Evolutionary conservation across 2,888 invertebrate genomes (phyloP).

Genomic region (Clitarchus hookeri): DNA sequence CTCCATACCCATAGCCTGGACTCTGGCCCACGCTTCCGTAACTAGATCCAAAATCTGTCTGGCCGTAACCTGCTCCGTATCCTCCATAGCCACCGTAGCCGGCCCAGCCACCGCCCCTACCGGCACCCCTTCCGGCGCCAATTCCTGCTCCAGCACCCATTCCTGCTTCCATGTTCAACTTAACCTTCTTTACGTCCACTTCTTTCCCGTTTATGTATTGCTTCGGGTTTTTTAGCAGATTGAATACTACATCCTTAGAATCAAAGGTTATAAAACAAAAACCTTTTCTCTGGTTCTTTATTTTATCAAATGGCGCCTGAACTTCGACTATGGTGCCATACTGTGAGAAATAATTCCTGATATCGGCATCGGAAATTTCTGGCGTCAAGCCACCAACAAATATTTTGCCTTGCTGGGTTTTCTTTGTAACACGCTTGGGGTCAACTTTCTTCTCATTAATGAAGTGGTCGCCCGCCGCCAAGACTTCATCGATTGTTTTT

Average conservation of each 20-base stretch:
- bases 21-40: slow-evolving; percentile 55
- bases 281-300: slow-evolving; percentile 65
- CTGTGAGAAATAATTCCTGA: slow-evolving; percentile 63
- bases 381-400: slow-evolving; percentile 69
- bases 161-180: slow-evolving; percentile 57
- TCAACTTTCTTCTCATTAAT: slow-evolving; percentile 68
- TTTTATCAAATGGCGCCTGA: slow-evolving; percentile 69
- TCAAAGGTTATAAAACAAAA: slow-evolving; percentile 72
- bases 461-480: slow-evolving; percentile 61
- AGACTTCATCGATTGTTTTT: slow-evolving; percentile 61
- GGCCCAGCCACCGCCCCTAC: slow-evolving; percentile 44
- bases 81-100: slow-evolving; percentile 44
- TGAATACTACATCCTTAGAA: slow-evolving; percentile 63
- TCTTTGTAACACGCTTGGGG: slow-evolving; percentile 67
- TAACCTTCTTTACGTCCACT: slow-evolving; percentile 61
- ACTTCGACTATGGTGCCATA: slow-evolving; percentile 65
- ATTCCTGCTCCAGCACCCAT: slow-evolving; percentile 46
- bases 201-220: slow-evolving; percentile 64
- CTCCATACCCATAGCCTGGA: slow-evolving; percentile 51
- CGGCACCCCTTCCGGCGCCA: slow-evolving; percentile 45
- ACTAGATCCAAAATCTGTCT: slow-evolving; percentile 52
- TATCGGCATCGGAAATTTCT: slow-evolving; percentile 64
- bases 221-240: slow-evolving; percentile 61
- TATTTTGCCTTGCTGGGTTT: slow-evolving; percentile 65
- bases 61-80: slow-evolving; percentile 39